Evolutionary conservation across 2,888 invertebrate genomes (phyloP).

Genomic region (Pyrrhia umbra): DNA sequence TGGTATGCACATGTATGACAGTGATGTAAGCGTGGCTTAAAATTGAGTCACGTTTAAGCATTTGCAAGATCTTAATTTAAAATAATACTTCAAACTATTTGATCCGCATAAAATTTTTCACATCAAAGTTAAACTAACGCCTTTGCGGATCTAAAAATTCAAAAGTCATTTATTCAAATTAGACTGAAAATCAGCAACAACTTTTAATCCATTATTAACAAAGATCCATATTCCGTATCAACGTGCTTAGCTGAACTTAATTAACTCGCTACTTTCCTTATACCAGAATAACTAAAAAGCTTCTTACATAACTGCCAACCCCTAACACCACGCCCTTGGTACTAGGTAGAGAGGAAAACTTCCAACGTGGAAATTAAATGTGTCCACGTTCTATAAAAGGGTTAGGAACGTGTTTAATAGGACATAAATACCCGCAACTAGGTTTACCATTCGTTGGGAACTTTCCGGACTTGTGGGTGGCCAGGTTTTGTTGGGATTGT

Average conservation of each 20-base stretch:
- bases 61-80: no score
- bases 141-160: slow-evolving; percentile 7
- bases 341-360: slow-evolving; percentile 19
- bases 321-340: background rate
- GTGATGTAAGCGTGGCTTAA: no score
- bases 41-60: no score
- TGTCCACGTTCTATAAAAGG: slow-evolving; percentile 27
- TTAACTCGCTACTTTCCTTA: background rate
- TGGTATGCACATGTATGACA: no score
- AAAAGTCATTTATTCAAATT: no score
- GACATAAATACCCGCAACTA: slow-evolving; percentile 33
- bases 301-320: slow-evolving; percentile 12
- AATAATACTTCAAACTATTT: no score
- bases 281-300: slow-evolving; percentile 10
- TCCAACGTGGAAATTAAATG: slow-evolving; percentile 23
- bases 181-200: no score
- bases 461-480: slow-evolving; percentile 8
- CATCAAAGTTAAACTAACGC: background rate
- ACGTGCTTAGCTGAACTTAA: slow-evolving; percentile 1
- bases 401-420: slow-evolving; percentile 29
- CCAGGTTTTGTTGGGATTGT: background rate
- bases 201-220: background rate
- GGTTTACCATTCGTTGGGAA: slow-evolving; percentile 18
- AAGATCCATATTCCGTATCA: slow-evolving; percentile 5
- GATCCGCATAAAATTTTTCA: slow-evolving; percentile 4